Percentiles rank a stretch among this genome's conserved stretches.
phyloP scores from a whole-genome alignment of 2,113 vertebrate species.

The Nestor notabilis region DNA sequence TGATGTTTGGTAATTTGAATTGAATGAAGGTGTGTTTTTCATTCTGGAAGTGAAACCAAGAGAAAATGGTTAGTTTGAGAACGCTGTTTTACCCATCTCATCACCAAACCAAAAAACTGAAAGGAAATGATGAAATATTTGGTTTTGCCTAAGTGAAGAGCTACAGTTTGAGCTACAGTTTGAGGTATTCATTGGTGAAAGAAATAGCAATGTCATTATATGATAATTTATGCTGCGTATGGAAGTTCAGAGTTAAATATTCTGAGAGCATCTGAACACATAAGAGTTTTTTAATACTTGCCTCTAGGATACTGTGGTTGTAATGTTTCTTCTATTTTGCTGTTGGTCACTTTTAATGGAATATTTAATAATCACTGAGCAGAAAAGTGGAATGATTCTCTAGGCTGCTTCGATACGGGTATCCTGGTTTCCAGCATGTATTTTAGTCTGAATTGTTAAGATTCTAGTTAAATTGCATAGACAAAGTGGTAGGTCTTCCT shows the following conservation, averaged over 20 bases:
- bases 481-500: not conserved
- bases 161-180: not conserved
- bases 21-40: not conserved
- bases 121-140: not conserved
- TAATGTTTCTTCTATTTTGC: not conserved
- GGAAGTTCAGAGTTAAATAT: not conserved
- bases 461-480: not conserved
- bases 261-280: not conserved
- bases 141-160: not conserved
- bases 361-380: not conserved
- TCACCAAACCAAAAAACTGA: not conserved
- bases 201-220: not conserved
- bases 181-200: not conserved
- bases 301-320: not conserved
- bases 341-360: not conserved
- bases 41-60: not conserved
- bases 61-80: not conserved
- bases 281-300: not conserved
- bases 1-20: not conserved
- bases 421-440: not conserved
- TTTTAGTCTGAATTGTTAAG: not conserved
- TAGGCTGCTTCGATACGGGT: not conserved
- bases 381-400: not conserved
- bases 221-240: not conserved
- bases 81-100: not conserved